Evolutionary conservation across 2,113 vertebrate genomes (phyloP).

Genomic region (Lontra canadensis): DNA sequence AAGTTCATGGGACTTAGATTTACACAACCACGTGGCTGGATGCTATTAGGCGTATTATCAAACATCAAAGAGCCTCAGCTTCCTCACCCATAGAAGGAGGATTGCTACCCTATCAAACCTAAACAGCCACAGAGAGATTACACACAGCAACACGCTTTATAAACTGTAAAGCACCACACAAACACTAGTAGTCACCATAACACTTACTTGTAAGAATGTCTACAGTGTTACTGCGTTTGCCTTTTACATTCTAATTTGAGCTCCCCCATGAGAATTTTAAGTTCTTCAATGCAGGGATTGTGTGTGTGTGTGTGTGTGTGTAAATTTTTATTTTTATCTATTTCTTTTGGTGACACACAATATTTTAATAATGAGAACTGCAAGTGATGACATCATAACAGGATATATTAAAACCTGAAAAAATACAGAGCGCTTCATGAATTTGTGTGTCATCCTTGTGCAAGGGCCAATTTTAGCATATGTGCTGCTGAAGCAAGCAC

Average conservation of each 20-base stretch:
- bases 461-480: too few relatives aligned
- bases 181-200: background rate
- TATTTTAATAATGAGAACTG: too few relatives aligned
- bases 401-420: too few relatives aligned
- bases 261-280: background rate
- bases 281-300: background rate
- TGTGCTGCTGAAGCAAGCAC: too few relatives aligned
- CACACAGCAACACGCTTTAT: rapidly evolving
- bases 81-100: background rate
- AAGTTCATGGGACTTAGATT: background rate
- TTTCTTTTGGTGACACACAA: too few relatives aligned
- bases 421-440: too few relatives aligned
- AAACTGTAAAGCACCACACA: background rate
- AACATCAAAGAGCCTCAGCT: background rate
- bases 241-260: background rate
- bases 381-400: too few relatives aligned
- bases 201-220: background rate
- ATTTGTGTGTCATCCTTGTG: too few relatives aligned
- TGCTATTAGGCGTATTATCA: background rate
- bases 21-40: background rate
- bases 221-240: background rate
- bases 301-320: too few relatives aligned
- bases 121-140: background rate
- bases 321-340: too few relatives aligned
- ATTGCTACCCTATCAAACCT: background rate